Evolutionary conservation across 2,888 invertebrate species (phyloP), one percentile per base, ranked within the genome.

Genomic region (Dynastes tityus): DNA sequence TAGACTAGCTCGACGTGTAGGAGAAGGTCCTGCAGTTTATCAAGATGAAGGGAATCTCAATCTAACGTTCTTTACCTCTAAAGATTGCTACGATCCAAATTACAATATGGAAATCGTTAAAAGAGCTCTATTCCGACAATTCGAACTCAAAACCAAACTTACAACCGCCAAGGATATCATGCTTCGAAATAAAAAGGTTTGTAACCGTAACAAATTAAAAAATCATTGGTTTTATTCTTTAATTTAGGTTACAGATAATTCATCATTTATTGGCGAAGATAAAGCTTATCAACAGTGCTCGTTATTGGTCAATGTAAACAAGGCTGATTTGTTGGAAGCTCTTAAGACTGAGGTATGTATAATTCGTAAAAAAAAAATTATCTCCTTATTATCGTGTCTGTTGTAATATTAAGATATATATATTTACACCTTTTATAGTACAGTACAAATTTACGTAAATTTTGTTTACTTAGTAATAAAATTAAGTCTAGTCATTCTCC

Each of bases 281-380:
- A 94, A 95, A 86, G 95, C 97, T n/a, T 99, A 99, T 90, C 99
- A 99, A 88, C 99, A 99, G 89, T 98, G 98, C 89, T 99, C 99
- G 2, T 91, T 99, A 82, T 91, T 98, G 87, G 95, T 98, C 80
- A 93, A 96, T 86, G 95, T 95, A 81, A 94, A 97, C 87, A 95
- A 96, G 89, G 88, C 91, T 82, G 91, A 93, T 87, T 91, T 97
- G 87, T 93, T 92, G 84, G 91, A 92, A 84, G 92, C 95, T 78
- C 91, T 97, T 80, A 95, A 93, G 88, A 92, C 93, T 87, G 93
- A 95, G 91, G 95, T 95, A 90, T 91, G 89, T 37, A 5, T 32
- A n/a, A 88, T 53, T 65, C 8, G 29, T 13, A 45, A 40, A 22
- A n/a, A 2, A 22, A 22, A 11, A 40, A 2, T 22, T 16, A 13